Conservation (phyloP, 2,888 invertebrate species). For the Sinelater perroti region DNA sequence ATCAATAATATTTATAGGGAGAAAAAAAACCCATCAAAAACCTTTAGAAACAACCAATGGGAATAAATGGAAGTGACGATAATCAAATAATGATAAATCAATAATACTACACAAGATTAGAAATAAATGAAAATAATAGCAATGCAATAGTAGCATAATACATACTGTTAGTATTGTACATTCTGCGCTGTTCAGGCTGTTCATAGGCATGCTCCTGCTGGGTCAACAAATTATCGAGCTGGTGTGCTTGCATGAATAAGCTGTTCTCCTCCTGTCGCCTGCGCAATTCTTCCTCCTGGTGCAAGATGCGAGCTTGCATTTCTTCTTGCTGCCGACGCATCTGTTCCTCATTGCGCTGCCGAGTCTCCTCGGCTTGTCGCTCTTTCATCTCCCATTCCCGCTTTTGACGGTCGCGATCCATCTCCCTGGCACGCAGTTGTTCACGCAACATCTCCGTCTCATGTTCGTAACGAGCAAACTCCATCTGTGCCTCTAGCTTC, state of each 20-base stretch:
- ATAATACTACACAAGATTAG: too few relatives aligned
- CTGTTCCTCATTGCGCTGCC: slow-evolving; percentile 68
- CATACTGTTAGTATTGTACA: slow-evolving; percentile 33
- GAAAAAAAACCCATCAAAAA: too few relatives aligned
- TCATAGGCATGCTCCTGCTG: slow-evolving; percentile 71
- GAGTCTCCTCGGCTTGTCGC: slow-evolving; percentile 76
- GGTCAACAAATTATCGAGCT: slow-evolving; percentile 68
- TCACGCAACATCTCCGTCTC: slow-evolving; percentile 94
- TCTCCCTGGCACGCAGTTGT: slow-evolving; percentile 85
- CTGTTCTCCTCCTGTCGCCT: slow-evolving; percentile 88
- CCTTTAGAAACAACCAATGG: too few relatives aligned
- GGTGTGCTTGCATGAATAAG: slow-evolving; percentile 80
- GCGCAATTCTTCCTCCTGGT: slow-evolving; percentile 85
- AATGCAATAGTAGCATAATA: too few relatives aligned
- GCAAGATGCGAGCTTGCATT: slow-evolving; percentile 78
- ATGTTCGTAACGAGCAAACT: slow-evolving; percentile 94
- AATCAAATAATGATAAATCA: too few relatives aligned
- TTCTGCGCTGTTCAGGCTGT: slow-evolving; percentile 33
- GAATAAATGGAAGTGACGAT: too few relatives aligned
- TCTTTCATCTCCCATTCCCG: slow-evolving; percentile 59
- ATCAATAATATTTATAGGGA: too few relatives aligned
- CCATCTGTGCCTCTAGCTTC: slow-evolving; percentile 96
- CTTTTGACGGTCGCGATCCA: slow-evolving; percentile 83
- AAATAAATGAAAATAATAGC: too few relatives aligned
- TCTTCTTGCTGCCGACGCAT: slow-evolving; percentile 78